These are phyloP conservation scores for Lytechinus pictus DNA, from an alignment of 35 echinoderm and acorn worm genomes.

Conservation along the genomic window DNA sequence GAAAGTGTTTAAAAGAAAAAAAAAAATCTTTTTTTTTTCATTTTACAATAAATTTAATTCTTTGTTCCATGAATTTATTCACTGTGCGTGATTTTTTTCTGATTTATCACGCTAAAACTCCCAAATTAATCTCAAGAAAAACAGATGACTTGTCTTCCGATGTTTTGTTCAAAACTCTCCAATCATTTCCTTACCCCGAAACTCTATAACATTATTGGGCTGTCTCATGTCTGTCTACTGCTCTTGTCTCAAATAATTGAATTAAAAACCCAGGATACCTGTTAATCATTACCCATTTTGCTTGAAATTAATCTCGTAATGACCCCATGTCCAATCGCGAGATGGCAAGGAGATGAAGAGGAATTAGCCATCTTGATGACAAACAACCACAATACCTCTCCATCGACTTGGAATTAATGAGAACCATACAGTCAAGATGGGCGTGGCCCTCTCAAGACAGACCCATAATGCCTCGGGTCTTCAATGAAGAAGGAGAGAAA, in stretches of 20 bases:
- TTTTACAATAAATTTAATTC: too few relatives aligned
- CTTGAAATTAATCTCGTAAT: conserved; percentile 19
- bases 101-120: neutral
- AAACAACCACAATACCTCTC: conserved; percentile 13
- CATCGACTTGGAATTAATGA: conserved; percentile 33
- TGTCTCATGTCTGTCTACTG: neutral
- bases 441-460: conserved; percentile 16
- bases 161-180: neutral
- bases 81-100: neutral
- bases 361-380: conserved; percentile 33
- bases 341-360: neutral
- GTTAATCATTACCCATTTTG: conserved; percentile 17
- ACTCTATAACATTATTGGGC: neutral
- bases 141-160: neutral
- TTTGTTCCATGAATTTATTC: too few relatives aligned
- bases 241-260: conserved; percentile 26
- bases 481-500: neutral
- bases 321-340: conserved; percentile 28
- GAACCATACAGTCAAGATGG: conserved; percentile 31
- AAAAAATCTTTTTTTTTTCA: too few relatives aligned
- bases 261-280: neutral
- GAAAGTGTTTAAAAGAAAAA: too few relatives aligned
- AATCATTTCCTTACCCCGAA: neutral
- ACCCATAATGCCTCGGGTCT: neutral
- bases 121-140: neutral